Percentiles rank a stretch among this genome's conserved stretches.
Evolutionary conservation across 2,888 invertebrate species (phyloP).

Genomic region (Dastarcus helophoroides): DNA sequence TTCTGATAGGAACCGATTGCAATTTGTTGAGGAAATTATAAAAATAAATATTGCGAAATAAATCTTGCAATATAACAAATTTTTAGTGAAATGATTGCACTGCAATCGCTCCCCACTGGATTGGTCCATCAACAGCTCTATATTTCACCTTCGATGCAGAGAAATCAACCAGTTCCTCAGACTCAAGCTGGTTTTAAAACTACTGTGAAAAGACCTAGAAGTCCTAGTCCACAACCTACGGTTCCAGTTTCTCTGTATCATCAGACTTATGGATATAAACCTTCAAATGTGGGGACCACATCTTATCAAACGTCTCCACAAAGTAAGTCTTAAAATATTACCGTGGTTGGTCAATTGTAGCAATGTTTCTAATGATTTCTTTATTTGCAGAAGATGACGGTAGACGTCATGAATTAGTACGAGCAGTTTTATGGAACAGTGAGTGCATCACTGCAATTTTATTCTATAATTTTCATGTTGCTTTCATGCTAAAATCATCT

Average conservation of each 20-base stretch:
- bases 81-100: constrained; percentile 50
- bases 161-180: constrained; percentile 29
- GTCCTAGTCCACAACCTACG: constrained; percentile 50
- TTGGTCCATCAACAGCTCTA: constrained; percentile 58
- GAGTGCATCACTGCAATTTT: constrained; percentile 36
- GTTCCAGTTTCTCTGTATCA: constrained; percentile 41
- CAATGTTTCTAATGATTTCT: constrained; percentile 10
- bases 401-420: constrained; percentile 65
- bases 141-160: constrained; percentile 39
- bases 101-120: constrained; percentile 43
- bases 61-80: no score
- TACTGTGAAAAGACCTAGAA: constrained; percentile 48
- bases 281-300: constrained; percentile 40
- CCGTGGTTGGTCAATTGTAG: constrained; percentile 1
- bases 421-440: constrained; percentile 81
- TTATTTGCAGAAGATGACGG: constrained; percentile 57
- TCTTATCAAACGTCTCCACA: constrained; percentile 49
- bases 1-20: no score
- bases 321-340: constrained; percentile 38
- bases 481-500: constrained; percentile 8
- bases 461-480: constrained; percentile 4
- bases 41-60: constrained; percentile 14
- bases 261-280: constrained; percentile 44
- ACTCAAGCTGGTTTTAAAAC: constrained; percentile 35
- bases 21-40: no score